Evolutionary conservation across 2,797 vertebrate genomes (phyloP).

Genomic region (Leptodactylus fallax): DNA sequence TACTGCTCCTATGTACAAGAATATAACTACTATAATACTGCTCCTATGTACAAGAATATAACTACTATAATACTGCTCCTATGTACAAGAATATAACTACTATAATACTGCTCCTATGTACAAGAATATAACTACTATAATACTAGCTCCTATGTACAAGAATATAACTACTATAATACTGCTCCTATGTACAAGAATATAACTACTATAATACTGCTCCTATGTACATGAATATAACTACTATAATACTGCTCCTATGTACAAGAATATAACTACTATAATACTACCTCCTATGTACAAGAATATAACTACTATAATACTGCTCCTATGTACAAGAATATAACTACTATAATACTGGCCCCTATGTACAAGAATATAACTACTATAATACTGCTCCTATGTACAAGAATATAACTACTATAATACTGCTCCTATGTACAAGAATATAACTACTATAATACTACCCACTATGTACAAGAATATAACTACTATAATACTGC

Average conservation of each 20-base stretch:
- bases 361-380: too few species aligned
- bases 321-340: constrained; percentile 8
- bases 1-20: neutral
- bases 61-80: neutral
- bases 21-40: constrained; percentile 7
- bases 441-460: too few species aligned
- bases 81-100: constrained; percentile 23
- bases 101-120: constrained; percentile 14
- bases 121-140: constrained; percentile 14
- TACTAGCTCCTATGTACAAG: neutral
- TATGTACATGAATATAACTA: neutral
- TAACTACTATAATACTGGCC: constrained; percentile 22
- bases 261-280: neutral
- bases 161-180: constrained; percentile 21
- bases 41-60: neutral
- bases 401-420: too few species aligned
- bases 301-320: constrained; percentile 4
- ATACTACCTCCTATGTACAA: neutral
- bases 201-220: neutral
- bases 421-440: too few species aligned
- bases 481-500: too few species aligned
- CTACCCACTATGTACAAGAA: too few species aligned
- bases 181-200: constrained; percentile 7
- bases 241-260: neutral
- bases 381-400: neutral